Evolutionary conservation across 2,797 vertebrate genomes (phyloP), one percentile per base, ranked within the genome.

Genomic region (Crocidura indochinensis): DNA sequence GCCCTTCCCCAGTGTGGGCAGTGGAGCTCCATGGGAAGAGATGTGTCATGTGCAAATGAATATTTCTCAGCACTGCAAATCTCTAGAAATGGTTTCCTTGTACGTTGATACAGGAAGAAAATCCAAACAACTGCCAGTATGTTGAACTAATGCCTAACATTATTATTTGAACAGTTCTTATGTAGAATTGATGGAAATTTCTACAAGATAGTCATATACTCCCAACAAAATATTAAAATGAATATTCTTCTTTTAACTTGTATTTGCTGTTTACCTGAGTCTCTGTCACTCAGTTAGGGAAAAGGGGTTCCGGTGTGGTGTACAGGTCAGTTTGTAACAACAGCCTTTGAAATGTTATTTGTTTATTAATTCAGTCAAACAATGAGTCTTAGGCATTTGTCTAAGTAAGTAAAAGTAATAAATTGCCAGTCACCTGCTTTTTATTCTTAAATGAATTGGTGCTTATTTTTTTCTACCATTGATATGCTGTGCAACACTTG

Each of bases 181-280:
- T 74, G 7, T 17, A 6, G 56, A 78, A 79, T 29, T 89, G 24
- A 77, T 60, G 44, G 20, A 79, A 64, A 73, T 82, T 76, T 87
- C 7, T 53, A 72, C 53, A 47, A 0, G n/a, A 60, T 78, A 68
- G 15, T 84, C 31, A 56, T 2, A 1, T 86, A 5, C 56, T 71
- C 71, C 62, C 5, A 80, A 78, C 46, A 77, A 88, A 22, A 81
- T 2, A 78, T 72, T 82, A n/a, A 84, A 78, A 68, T 53, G 2
- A 51, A 2, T 11, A 11, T 47, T 85, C 12, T 60, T 0, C 1
- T 9, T 67, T 81, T n/a, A 22, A 64, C 74, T 3, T 8, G 10
- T 14, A 1, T 31, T 73, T 3, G 72, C 31, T 71, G 10, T 4
- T 62, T 88, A 80, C 44, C 64, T 84, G 53, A n/a, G 81, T 2